phyloP scores from a whole-genome alignment of 2,888 invertebrate species.

The Eupithecia centaureata region DNA sequence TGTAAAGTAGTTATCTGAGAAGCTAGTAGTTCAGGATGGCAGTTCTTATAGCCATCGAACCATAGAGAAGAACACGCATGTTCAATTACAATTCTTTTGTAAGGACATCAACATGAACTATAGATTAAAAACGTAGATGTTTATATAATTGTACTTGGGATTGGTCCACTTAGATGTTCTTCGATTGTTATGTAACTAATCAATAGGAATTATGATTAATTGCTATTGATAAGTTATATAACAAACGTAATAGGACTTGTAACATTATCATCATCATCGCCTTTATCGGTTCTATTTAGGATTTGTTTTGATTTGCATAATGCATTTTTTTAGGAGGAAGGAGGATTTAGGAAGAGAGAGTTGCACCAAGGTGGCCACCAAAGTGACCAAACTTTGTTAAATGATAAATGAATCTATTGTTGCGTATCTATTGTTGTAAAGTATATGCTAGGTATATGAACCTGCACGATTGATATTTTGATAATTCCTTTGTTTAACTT shows the following conservation, averaged over 20 bases:
- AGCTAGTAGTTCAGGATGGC: not conserved
- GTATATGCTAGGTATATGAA: too few relatives aligned
- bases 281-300: not conserved
- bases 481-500: too few relatives aligned
- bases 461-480: too few relatives aligned
- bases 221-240: too few relatives aligned
- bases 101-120: not conserved
- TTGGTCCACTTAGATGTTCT: constrained; percentile 4
- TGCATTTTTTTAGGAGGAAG: too few relatives aligned
- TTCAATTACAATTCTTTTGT: constrained; percentile 8
- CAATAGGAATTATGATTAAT: not conserved
- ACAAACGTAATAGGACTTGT: not conserved
- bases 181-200: constrained; percentile 14
- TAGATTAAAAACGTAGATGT: constrained; percentile 1
- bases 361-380: too few relatives aligned
- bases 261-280: not conserved
- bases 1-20: too few relatives aligned
- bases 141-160: constrained; percentile 7
- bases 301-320: not conserved
- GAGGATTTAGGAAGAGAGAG: too few relatives aligned
- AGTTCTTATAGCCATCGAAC: not conserved
- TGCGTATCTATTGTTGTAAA: too few relatives aligned
- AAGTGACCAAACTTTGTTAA: too few relatives aligned
- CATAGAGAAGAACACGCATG: constrained; percentile 6
- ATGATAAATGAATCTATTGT: too few relatives aligned